These are phyloP conservation scores for Machimus atricapillus DNA, from an alignment of 2,888 invertebrate species.

Conservation along the genomic window DNA sequence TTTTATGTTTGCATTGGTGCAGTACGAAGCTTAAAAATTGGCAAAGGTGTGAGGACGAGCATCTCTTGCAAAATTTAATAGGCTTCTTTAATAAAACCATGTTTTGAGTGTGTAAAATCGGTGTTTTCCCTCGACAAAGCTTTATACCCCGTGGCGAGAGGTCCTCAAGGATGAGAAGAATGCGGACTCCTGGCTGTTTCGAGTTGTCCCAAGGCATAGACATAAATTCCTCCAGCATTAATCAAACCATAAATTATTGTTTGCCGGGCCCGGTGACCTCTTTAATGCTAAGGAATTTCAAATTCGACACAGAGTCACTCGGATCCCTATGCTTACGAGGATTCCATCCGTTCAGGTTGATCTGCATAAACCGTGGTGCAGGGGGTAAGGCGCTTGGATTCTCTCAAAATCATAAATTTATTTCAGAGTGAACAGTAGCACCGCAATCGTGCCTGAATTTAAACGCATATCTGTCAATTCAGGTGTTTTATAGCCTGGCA, in stretches of 20 bases:
- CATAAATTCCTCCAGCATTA: not conserved
- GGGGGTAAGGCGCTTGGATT: not conserved
- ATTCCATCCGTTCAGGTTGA: not conserved
- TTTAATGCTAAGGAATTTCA: not conserved
- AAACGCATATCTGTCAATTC: slow-evolving; percentile 25
- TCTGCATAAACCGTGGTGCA: not conserved
- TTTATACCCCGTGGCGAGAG: not conserved
- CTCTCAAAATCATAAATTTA: slow-evolving; percentile 14
- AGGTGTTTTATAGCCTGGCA: slow-evolving; percentile 13
- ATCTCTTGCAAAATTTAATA: not conserved
- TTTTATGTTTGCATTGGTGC: not conserved
- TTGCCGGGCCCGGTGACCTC: not conserved
- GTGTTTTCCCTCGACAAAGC: not conserved
- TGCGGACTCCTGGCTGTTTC: not conserved
- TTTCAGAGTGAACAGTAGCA: slow-evolving; percentile 10
- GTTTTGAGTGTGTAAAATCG: not conserved
- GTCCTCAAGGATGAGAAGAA: not conserved
- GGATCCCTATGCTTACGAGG: not conserved
- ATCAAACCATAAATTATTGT: slow-evolving; percentile 9
- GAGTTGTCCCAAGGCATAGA: not conserved
- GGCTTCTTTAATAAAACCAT: not conserved
- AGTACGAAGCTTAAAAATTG: not conserved
- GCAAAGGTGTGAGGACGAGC: not conserved
- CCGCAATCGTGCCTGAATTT: slow-evolving; percentile 22
- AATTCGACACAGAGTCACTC: not conserved